Evolutionary conservation across 2,888 invertebrate genomes (phyloP), one percentile per base, ranked within the genome.

Genomic region (Rhimphoctona megacephalus): DNA sequence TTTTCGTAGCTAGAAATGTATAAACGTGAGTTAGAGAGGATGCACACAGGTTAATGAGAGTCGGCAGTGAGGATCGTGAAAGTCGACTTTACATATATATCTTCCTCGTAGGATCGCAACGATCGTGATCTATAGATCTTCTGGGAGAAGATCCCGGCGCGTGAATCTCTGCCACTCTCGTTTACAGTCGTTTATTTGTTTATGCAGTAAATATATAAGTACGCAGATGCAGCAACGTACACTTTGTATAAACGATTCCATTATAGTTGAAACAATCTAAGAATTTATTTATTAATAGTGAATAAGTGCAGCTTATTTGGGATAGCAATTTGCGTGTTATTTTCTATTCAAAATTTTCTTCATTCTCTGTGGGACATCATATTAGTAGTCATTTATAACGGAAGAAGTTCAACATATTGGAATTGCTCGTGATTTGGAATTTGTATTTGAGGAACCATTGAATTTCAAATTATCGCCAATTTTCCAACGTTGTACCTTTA

Each of bases 81-180:
- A 87, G 87, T 87, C 57, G 69, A 8, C 14, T 67, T 67, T n/a
- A 17, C 66, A 14, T 83, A 80, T 81, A 66, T 70, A 67, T 22
- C 69, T 70, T 76, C 30, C 69, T 67, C 64, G 73, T 79, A 73
- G 52, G 77, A 69, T 77, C 74, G 43, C 39, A 25, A 70, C 78
- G 74, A 83, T 85, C 78, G 78, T 79, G 85, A 83, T 84, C 77
- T 72, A 69, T 79, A 67, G 78, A 84, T 87, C 74, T 79, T 72
- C 30, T 30, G 39, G 33, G 70, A 19, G 30, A 43, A 64, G 52
- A 57, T 80, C 52, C 22, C 7, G 70, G 22, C 54, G 80, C 54
- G 76, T 72, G 54, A 72, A 73, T 49, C n/a, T 46, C 33, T 36
- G 9, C 30, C 43, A 30, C 36, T 61, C 49, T 30, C 66, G 52